These are phyloP conservation scores for Aepyceros melampus DNA, from an alignment of 2,113 vertebrate genomes.

Conservation along the genomic window DNA sequence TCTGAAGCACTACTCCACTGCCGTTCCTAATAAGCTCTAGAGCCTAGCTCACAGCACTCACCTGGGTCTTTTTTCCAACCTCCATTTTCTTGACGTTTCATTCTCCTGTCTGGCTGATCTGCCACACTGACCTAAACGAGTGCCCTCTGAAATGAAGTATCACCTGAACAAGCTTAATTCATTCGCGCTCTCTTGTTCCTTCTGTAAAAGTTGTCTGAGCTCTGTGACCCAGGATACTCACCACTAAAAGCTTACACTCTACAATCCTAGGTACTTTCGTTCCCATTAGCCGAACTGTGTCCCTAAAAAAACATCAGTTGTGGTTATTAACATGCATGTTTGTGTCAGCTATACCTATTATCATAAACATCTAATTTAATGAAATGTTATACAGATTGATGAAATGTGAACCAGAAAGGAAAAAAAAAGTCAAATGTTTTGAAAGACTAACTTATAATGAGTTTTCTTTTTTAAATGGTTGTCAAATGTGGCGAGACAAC, in stretches of 20 bases:
- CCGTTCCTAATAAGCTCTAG: neutral
- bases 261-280: neutral
- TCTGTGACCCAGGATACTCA: neutral
- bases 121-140: neutral
- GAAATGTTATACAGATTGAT: neutral
- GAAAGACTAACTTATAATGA: neutral
- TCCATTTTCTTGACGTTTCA: neutral
- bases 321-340: neutral
- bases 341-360: neutral
- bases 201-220: neutral
- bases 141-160: neutral
- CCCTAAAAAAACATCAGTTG: neutral
- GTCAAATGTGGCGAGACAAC: conserved; percentile 8
- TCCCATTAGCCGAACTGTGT: neutral
- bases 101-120: neutral
- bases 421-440: conserved; percentile 6
- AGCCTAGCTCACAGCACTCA: fast-evolving
- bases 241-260: neutral
- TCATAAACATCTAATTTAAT: neutral
- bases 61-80: neutral
- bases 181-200: neutral
- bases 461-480: conserved; percentile 16
- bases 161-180: neutral
- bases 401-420: neutral
- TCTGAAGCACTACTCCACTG: neutral